Evolutionary conservation across 2,113 vertebrate genomes (phyloP), one percentile per base, ranked within the genome.

Genomic region (Hypocryptadius cinnamomeus): DNA sequence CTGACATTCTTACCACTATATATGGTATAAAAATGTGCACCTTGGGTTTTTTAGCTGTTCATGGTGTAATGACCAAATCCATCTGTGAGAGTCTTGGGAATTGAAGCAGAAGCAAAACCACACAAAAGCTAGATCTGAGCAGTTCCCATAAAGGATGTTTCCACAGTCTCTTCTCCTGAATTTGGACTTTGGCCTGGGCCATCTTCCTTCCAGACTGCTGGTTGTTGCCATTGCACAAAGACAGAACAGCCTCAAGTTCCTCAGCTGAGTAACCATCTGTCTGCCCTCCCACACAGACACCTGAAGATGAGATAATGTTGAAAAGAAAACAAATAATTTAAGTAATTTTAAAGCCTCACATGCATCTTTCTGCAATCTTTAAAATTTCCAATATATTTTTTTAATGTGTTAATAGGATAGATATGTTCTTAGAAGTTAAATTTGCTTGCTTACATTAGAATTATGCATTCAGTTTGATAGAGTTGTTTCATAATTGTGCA

Each of bases 261-360:
- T 93, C 72, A 64, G 77, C 89, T 93, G 95, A 94, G 96, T 83
- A 94, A 90, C 93, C 85, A 90, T 94, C 92, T 94, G 96, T 93
- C 96, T 96, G 93, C 64, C 85, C 82, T 90, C 93, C 94, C 85
- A 96, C 91, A 73, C 39, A 5, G 87, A 94, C 93, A 96, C 95
- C 91, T 95, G 93, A 91, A 35, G 71, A 96, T 94, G 91, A 94
- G 51, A 73, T 90, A 59, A 96, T 91, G 47, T n/a, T 40, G 73
- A 87, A 89, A 91, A 86, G 53, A 69, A 91, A 93, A 79, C 74
- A 91, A 83, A 78, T 59, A 6, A 30, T 73, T 87, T 72, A 37
- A 66, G 56, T n/a, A 31, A 40, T 81, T 89, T 61, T 64, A 64
- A 85, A 95, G 17, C 60, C 35, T 73, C 15, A n/a, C 16, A 70